Evolutionary conservation across 23 tunicate genomes (phyloP).

Genomic region (Ciona savignyi): DNA sequence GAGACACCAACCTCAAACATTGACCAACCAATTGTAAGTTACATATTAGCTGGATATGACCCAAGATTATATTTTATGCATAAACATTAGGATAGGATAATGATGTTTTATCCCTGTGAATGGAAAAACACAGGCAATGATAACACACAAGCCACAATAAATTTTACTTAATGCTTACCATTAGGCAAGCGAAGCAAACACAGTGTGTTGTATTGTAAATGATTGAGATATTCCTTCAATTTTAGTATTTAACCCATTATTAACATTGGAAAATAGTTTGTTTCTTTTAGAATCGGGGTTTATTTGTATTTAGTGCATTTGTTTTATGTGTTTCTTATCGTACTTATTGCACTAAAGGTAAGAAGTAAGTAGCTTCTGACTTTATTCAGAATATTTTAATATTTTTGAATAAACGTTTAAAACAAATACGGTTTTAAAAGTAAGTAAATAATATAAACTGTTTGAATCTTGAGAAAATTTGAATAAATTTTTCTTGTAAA

Average conservation of each 20-base stretch:
- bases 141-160: neutral
- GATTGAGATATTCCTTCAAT: no score
- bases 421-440: neutral
- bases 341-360: neutral
- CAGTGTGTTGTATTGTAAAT: no score
- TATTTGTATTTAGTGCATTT: slow-evolving; percentile 1
- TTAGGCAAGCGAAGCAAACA: no score
- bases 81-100: no score
- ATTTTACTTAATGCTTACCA: no score
- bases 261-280: no score
- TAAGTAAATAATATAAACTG: neutral
- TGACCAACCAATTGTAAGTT: slow-evolving; percentile 22
- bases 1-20: slow-evolving; percentile 17
- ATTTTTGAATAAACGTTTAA: no score
- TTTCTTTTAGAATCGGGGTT: slow-evolving; percentile 3
- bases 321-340: neutral
- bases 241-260: no score
- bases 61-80: no score
- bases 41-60: neutral
- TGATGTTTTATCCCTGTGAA: neutral
- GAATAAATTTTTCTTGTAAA: no score
- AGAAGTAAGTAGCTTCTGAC: no score
- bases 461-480: neutral
- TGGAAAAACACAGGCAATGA: neutral
- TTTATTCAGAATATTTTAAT: no score